Percentiles rank a stretch among this genome's conserved stretches.
Conservation (phyloP, 1,140 invertebrate species). For the Hycleus phaleratus region DNA sequence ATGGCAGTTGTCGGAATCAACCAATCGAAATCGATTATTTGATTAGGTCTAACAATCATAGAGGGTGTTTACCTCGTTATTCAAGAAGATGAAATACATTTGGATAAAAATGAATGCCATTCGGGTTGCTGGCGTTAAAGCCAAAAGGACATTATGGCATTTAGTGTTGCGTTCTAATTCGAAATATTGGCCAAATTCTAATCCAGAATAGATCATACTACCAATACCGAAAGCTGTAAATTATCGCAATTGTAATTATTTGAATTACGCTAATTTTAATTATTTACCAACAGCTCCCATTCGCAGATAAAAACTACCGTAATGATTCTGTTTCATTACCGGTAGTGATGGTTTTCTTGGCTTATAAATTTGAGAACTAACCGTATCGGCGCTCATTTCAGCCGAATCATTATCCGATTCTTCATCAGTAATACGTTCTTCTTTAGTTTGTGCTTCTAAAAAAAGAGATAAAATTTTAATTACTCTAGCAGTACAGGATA, state of each 20-base stretch:
- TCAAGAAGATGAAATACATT: constrained; percentile 89
- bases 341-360: constrained; percentile 44
- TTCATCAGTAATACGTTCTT: constrained; percentile 29
- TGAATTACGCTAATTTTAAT: background rate
- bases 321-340: constrained; percentile 59
- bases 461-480: background rate
- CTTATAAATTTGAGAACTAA: constrained; percentile 45
- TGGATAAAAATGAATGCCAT: constrained; percentile 95
- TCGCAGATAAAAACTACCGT: constrained; percentile 86
- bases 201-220: constrained; percentile 74
- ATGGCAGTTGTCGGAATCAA: too few relatives aligned
- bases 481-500: background rate
- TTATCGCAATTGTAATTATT: background rate
- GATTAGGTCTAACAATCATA: background rate
- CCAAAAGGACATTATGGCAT: constrained; percentile 74
- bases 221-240: constrained; percentile 82
- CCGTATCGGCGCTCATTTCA: constrained; percentile 44
- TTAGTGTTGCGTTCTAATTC: constrained; percentile 75
- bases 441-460: constrained; percentile 18
- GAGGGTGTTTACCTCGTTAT: constrained; percentile 41
- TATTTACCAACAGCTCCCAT: constrained; percentile 83
- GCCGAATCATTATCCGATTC: constrained; percentile 32
- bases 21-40: background rate
- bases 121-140: constrained; percentile 75
- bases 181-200: constrained; percentile 92